phyloP scores from a whole-genome alignment of 2,113 vertebrate genomes.

The Scartelaos histophorus region DNA sequence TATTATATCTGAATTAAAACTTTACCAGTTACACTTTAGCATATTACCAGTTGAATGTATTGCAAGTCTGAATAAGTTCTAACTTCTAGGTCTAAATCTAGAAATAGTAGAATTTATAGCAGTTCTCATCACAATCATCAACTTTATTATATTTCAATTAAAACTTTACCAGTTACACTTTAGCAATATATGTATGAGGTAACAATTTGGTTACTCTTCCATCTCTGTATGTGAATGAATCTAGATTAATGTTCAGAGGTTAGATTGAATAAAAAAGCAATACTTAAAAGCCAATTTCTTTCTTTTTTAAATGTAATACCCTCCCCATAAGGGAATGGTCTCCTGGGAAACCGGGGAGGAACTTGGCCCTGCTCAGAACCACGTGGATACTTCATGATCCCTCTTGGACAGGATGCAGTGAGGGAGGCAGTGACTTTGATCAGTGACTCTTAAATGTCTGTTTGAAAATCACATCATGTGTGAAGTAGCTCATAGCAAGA shows the following conservation, averaged over 20 bases:
- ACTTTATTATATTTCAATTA: no score
- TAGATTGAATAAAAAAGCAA: background rate
- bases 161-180: background rate
- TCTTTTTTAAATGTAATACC: background rate
- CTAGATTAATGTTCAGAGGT: background rate
- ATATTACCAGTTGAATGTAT: no score
- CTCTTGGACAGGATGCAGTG: slow-evolving; percentile 5
- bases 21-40: background rate
- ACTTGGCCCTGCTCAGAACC: slow-evolving; percentile 41
- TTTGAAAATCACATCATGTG: slow-evolving; percentile 36
- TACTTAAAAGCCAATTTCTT: background rate
- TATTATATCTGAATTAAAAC: no score
- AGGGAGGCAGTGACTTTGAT: slow-evolving; percentile 37
- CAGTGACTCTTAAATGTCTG: slow-evolving; percentile 42
- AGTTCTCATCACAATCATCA: no score
- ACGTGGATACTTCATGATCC: slow-evolving; percentile 43
- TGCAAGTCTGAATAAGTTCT: no score
- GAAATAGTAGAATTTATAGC: no score
- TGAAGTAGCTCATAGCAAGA: slow-evolving; percentile 49
- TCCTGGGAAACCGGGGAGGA: slow-evolving; percentile 52
- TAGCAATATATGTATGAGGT: background rate
- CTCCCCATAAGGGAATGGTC: slow-evolving; percentile 46
- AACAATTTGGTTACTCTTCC: background rate
- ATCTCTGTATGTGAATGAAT: background rate
- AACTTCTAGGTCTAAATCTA: no score